Conservation (phyloP, 92 coral and sea anemone genomes). For the Siderastrea radians region DNA sequence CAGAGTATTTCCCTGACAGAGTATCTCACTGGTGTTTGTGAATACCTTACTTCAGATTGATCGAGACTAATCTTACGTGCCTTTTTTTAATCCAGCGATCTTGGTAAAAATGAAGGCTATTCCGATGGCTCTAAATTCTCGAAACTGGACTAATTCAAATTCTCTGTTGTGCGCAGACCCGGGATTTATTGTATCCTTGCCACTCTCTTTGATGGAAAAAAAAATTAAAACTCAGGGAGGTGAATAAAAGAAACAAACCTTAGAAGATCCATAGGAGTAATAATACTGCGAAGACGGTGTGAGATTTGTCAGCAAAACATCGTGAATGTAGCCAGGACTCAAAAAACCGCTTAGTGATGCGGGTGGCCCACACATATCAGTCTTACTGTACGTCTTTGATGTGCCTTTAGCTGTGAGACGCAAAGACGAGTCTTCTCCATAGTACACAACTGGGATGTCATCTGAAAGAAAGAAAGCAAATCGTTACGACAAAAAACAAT, state of each 20-base stretch:
- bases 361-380: conserved; percentile 64
- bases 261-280: conserved; percentile 75
- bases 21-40: no score
- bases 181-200: no score
- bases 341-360: conserved; percentile 61
- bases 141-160: no score
- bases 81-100: no score
- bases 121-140: no score
- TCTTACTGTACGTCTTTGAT: conserved; percentile 68
- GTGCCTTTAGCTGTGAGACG: conserved; percentile 58
- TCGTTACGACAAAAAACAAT: neutral
- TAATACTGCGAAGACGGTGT: conserved; percentile 68
- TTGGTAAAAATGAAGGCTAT: no score
- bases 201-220: no score
- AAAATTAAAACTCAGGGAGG: neutral
- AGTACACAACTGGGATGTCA: conserved; percentile 21
- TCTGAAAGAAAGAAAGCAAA: conserved; percentile 5
- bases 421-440: conserved; percentile 48
- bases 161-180: no score
- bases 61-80: no score
- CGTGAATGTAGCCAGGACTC: conserved; percentile 82
- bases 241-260: conserved; percentile 30
- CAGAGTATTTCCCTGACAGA: no score
- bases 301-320: conserved; percentile 70
- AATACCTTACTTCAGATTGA: no score